Conservation (phyloP, 1,140 invertebrate species). For the Rhopalosiphum padi region DNA sequence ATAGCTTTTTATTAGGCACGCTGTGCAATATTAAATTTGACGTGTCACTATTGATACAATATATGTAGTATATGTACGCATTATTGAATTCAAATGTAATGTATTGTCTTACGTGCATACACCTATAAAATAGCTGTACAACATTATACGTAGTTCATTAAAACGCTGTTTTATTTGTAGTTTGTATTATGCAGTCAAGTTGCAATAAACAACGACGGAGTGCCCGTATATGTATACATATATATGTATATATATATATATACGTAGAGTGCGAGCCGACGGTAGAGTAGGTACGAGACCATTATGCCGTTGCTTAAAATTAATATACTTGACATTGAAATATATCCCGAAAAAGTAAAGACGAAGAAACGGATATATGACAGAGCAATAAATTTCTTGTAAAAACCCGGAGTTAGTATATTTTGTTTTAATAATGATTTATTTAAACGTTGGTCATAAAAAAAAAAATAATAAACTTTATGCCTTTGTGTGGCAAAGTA, state of each 20-base stretch:
- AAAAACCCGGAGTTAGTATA: not conserved
- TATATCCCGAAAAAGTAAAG: not conserved
- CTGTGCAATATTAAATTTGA: not conserved
- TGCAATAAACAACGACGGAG: not conserved
- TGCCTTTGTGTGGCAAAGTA: not conserved
- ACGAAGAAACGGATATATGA: not conserved
- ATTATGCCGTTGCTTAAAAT: constrained; percentile 21
- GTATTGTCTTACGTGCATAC: not conserved
- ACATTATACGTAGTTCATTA: not conserved
- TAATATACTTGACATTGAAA: constrained; percentile 17
- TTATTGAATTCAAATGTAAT: not conserved
- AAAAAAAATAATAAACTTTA: not conserved
- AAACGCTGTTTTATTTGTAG: not conserved
- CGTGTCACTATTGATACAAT: not conserved
- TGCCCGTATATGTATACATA: not conserved
- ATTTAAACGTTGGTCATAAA: not conserved
- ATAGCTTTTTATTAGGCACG: not conserved
- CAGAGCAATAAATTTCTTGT: not conserved
- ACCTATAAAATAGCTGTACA: not conserved
- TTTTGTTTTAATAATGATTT: constrained; percentile 35
- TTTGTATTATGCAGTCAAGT: not conserved
- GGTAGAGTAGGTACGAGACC: not conserved
- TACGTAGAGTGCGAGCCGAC: not conserved
- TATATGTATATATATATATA: not conserved
- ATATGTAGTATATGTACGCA: not conserved